Evolutionary conservation across 2,888 invertebrate species (phyloP).

Genomic region (Eristalis intricaria): DNA sequence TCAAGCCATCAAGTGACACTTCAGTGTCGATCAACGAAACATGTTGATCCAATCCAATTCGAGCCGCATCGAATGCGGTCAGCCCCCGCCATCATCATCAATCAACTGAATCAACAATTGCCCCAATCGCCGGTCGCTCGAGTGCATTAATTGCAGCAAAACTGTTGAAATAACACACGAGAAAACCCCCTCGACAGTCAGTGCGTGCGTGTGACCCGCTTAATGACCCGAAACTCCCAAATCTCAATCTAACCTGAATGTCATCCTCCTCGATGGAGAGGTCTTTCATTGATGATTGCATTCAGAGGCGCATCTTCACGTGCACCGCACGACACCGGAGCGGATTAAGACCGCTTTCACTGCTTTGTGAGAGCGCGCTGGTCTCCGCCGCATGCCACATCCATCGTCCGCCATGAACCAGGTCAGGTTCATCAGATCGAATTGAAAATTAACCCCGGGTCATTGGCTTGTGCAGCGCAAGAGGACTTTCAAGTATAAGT

Average conservation of each 20-base stretch:
- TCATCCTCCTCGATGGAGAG: background rate
- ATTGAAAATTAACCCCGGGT: constrained; percentile 62
- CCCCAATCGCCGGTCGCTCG: constrained; percentile 27
- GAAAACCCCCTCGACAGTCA: too few species aligned
- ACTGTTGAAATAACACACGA: constrained; percentile 41
- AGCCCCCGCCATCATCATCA: too few species aligned
- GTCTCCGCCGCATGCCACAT: background rate
- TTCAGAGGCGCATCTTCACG: background rate
- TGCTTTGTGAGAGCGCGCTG: constrained; percentile 15
- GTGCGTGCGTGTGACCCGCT: constrained; percentile 13
- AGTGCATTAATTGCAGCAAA: constrained; percentile 49
- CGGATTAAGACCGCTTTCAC: constrained; percentile 63
- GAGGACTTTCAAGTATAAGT: constrained; percentile 53
- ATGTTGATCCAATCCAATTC: background rate
- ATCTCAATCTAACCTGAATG: constrained; percentile 35
- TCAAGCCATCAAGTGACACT: background rate
- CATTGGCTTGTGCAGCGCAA: constrained; percentile 37
- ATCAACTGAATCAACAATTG: constrained; percentile 50
- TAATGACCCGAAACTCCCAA: constrained; percentile 49
- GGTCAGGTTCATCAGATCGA: constrained; percentile 63
- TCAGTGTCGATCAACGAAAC: background rate
- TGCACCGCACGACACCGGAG: background rate
- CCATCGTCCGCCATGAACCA: constrained; percentile 25
- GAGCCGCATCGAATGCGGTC: background rate
- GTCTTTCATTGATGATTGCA: background rate